Base-by-base conservation (phyloP, 2,888 invertebrate genomes). In the Nomada fucata region DNA sequence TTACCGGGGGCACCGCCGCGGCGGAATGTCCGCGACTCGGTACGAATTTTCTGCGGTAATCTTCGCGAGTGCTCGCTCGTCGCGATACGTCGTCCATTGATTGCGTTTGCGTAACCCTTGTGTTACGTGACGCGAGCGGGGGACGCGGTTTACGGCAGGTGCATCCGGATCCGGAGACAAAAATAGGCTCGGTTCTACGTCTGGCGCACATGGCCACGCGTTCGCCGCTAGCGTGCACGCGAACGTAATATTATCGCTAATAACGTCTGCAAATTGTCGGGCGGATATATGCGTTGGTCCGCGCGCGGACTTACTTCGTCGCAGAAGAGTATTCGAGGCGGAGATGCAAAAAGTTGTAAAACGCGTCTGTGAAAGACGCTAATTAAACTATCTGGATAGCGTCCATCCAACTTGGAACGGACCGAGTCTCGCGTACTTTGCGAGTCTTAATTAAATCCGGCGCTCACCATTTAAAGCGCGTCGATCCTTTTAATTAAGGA, bases 401-500 rank as follows among this genome's bases (percentile, higher is more conserved):
- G 72, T 65, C 60, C 59, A 29, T 44, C 53, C 60, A 36, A 67
- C 63, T 74, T 59, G 44, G 42, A 20, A 26, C 57, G 36, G 36
- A 15, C 53, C 29, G 15, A 36, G 74, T 47, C 61, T 69, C 69
- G 59, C 36, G 18, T 55, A 64, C 60, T 67, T 63, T 44, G 61
- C 74, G 13, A 61, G 36, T 50, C 69, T 84, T 81, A 81, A 85
- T 85, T 80, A 81, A 84, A 84, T 81, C 78, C 59, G 2, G 4
- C 29, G 73, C 75, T 75, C 23, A 13, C 78, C 80, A 23, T 73
- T 81, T 80, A 77, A 84, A 75, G 84, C 29, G 65, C 69, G 57
- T 18, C 53, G 75, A 76, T 78, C 75, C 76, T 73, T 81, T 85
- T 76, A 84, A 84, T 85, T 29, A 80, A 60, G 77, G 72, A 77